Conservation (phyloP, 92 coral and sea anemone genomes). For the Actinernus sp. region DNA sequence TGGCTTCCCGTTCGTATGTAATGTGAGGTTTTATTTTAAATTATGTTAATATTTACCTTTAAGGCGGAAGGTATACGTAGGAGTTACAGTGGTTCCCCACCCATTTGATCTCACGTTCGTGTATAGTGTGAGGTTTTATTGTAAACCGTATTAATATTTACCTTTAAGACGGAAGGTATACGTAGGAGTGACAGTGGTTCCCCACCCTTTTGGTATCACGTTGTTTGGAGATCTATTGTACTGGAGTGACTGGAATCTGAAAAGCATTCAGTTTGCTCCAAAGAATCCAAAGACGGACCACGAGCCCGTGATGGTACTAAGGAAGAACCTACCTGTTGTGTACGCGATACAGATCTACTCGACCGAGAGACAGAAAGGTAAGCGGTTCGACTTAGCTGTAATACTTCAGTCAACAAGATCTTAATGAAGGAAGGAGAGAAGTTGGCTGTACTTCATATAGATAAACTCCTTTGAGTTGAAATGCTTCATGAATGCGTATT, state of each 20-base stretch:
- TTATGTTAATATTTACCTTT: too few relatives aligned
- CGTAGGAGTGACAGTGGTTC: constrained; percentile 4
- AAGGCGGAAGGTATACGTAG: too few relatives aligned
- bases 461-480: too few relatives aligned
- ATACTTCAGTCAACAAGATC: too few relatives aligned
- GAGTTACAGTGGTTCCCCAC: constrained; percentile 52
- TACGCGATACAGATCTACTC: constrained; percentile 74
- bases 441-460: too few relatives aligned
- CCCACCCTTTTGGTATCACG: constrained; percentile 76
- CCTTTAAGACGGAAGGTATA: neutral
- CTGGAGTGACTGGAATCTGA: constrained; percentile 86
- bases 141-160: too few relatives aligned
- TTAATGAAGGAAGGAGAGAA: too few relatives aligned
- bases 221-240: constrained; percentile 46
- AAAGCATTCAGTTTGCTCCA: constrained; percentile 45
- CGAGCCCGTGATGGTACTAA: constrained; percentile 12
- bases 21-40: too few relatives aligned
- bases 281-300: constrained; percentile 27
- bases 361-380: constrained; percentile 77
- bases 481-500: too few relatives aligned
- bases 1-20: constrained; percentile 9
- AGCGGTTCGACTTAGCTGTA: too few relatives aligned
- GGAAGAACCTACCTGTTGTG: constrained; percentile 19
- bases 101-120: constrained; percentile 30
- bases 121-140: too few relatives aligned